These are phyloP conservation scores for Laticauda laticaudata DNA, from an alignment of 2,113 vertebrate species.

Conservation along the genomic window DNA sequence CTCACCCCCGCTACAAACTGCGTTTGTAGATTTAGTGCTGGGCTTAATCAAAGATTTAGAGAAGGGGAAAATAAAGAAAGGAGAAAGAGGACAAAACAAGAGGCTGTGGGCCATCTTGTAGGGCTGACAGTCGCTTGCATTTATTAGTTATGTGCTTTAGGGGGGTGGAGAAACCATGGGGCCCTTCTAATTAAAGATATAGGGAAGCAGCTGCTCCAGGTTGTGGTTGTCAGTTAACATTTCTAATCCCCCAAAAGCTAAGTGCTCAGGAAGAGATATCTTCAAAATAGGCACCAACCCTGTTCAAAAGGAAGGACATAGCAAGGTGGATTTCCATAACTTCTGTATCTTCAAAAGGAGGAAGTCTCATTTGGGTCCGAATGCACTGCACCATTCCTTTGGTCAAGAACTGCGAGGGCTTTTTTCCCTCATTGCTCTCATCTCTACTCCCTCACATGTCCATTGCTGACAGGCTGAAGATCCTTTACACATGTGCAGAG, in stretches of 20 bases:
- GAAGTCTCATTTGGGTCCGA: neutral
- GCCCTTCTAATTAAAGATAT: constrained; percentile 65
- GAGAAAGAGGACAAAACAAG: constrained; percentile 49
- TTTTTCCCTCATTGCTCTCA: neutral
- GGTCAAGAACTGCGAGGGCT: neutral
- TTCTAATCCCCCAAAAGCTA: constrained; percentile 57
- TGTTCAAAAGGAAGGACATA: neutral
- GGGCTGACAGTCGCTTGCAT: constrained; percentile 66
- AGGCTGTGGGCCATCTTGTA: constrained; percentile 68
- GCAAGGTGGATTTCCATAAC: neutral
- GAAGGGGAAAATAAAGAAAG: neutral
- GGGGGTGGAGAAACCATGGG: constrained; percentile 53
- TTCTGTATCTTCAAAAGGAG: neutral
- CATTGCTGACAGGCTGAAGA: neutral
- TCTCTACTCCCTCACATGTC: neutral
- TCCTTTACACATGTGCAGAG: neutral
- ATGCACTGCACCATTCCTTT: neutral
- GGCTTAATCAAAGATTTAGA: constrained; percentile 71
- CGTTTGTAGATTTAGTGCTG: constrained; percentile 74
- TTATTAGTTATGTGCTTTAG: constrained; percentile 72
- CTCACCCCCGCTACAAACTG: constrained; percentile 40
- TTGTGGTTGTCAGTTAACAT: constrained; percentile 55
- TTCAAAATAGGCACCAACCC: neutral
- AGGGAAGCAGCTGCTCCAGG: constrained; percentile 59
- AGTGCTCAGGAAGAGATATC: neutral